Conservation (phyloP, 2,888 invertebrate species). For the Geotrupes spiniger region DNA sequence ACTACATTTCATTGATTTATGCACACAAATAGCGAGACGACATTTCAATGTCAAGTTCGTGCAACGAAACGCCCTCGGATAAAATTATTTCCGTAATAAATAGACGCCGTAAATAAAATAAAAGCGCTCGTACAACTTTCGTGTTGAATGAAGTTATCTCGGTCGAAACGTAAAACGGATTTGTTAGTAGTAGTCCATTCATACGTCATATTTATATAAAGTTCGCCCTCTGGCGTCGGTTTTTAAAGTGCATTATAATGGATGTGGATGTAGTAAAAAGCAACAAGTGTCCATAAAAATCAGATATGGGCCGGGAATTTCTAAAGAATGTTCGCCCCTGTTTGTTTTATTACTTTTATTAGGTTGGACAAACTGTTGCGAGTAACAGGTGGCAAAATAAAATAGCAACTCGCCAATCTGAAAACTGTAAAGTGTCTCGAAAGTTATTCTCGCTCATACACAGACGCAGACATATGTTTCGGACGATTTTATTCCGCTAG, state of each 20-base stretch:
- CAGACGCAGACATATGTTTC: too few relatives aligned
- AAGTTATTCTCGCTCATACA: too few relatives aligned
- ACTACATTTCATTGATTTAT: too few relatives aligned
- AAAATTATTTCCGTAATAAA: too few relatives aligned
- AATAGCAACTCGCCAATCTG: conserved; percentile 25
- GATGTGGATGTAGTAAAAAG: conserved; percentile 30
- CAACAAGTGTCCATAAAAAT: conserved; percentile 50
- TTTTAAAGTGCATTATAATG: conserved; percentile 22
- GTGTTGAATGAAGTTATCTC: conserved; percentile 20
- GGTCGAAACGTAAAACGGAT: conserved; percentile 22
- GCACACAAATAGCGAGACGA: too few relatives aligned
- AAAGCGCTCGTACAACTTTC: too few relatives aligned
- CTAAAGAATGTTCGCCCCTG: conserved; percentile 45
- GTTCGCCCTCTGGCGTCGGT: conserved; percentile 29
- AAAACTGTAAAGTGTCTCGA: conserved; percentile 18
- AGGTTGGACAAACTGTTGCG: conserved; percentile 42
- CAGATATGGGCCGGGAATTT: conserved; percentile 46
- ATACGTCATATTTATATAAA: conserved; percentile 23
- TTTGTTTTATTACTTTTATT: conserved; percentile 50
- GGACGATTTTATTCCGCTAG: too few relatives aligned
- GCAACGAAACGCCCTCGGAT: too few relatives aligned
- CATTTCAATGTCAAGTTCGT: too few relatives aligned
- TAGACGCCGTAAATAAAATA: too few relatives aligned
- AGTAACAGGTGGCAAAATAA: conserved; percentile 45
- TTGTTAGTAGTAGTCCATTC: conserved; percentile 18